Evolutionary conservation across 2,797 vertebrate species (phyloP).

Genomic region (Mormyrus proboscirostris): DNA sequence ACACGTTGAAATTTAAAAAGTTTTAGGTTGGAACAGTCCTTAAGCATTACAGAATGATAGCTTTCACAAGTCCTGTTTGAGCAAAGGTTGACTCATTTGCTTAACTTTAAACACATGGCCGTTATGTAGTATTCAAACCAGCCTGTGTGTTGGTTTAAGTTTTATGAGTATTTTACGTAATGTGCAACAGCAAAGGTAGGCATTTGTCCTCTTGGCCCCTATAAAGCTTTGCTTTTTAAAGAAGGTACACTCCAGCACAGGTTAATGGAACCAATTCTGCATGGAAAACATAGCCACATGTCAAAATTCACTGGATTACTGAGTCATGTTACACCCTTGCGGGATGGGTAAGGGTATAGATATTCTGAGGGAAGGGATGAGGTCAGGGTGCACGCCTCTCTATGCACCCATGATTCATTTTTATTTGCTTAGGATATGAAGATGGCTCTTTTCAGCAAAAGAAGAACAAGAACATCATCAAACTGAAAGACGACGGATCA

Average conservation of each 20-base stretch:
- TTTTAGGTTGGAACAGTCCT: not conserved
- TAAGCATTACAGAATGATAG: not conserved
- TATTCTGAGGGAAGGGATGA: not conserved
- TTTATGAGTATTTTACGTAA: slow-evolving; percentile 12
- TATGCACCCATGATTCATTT: not conserved
- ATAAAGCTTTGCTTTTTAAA: slow-evolving; percentile 7
- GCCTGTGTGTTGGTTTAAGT: not conserved
- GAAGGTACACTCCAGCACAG: not conserved
- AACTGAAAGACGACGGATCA: not conserved
- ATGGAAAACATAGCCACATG: not conserved
- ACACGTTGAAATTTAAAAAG: not conserved
- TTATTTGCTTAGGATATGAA: not conserved
- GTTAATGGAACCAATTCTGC: slow-evolving; percentile 10
- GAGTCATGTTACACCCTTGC: not conserved
- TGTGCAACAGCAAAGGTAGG: not conserved
- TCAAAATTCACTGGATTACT: not conserved
- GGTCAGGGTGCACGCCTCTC: not conserved
- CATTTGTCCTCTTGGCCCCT: slow-evolving; percentile 8
- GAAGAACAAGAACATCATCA: not conserved
- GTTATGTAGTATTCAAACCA: not conserved
- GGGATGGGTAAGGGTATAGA: not conserved
- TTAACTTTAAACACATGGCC: not conserved
- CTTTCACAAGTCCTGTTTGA: not conserved
- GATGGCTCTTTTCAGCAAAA: not conserved
- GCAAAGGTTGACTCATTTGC: not conserved